Evolutionary conservation across 2,888 invertebrate genomes (phyloP).

Genomic region (Trypoxylon attenuatum): DNA sequence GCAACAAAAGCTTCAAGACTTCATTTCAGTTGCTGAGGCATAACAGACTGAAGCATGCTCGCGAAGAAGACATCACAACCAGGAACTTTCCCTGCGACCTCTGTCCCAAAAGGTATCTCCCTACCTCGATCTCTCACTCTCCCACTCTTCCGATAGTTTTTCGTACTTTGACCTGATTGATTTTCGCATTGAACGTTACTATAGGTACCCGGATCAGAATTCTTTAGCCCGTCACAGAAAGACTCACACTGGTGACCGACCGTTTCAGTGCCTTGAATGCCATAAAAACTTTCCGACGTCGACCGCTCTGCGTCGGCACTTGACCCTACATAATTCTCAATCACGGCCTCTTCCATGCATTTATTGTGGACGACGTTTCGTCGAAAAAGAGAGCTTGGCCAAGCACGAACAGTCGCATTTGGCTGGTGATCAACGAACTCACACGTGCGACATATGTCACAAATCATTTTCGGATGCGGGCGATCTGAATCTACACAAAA

Average conservation of each 20-base stretch:
- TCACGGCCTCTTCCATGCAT: constrained; percentile 73
- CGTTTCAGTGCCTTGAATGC: constrained; percentile 73
- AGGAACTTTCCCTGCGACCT: constrained; percentile 72
- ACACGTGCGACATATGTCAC: constrained; percentile 76
- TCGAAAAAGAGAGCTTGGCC: constrained; percentile 71
- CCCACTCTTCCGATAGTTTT: neutral
- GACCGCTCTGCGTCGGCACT: constrained; percentile 72
- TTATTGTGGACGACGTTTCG: constrained; percentile 73
- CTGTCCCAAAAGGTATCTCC: constrained; percentile 69
- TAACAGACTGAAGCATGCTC: constrained; percentile 70
- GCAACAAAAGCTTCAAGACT: constrained; percentile 75
- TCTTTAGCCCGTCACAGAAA: constrained; percentile 71
- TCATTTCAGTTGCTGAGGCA: constrained; percentile 73
- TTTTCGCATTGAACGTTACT: neutral
- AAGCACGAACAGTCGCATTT: constrained; percentile 75
- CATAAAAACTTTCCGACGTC: constrained; percentile 73
- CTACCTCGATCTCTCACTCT: neutral
- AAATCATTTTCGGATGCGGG: constrained; percentile 76
- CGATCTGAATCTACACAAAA: constrained; percentile 75
- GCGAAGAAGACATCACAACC: constrained; percentile 72
- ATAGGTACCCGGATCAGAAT: constrained; percentile 71
- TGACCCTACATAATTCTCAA: constrained; percentile 72
- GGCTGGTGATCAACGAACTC: constrained; percentile 70
- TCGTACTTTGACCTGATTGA: neutral
- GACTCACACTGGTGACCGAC: constrained; percentile 68